Evolutionary conservation across 2,113 vertebrate species (phyloP).

Genomic region (human (Homo sapiens)): GRCh38 chr11:31049001-31049500

Average conservation of each 20-base stretch:
- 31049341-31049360: background rate
- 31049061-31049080: background rate
- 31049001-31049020: background rate
- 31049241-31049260: background rate
- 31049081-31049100: background rate
- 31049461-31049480: background rate
- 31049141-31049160: background rate
- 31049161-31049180: background rate
- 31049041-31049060: background rate
- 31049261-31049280: background rate
- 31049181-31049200: background rate
- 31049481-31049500: too few relatives aligned
- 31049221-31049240: background rate
- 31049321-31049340: background rate
- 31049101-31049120: constrained; percentile 17
- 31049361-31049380: background rate
- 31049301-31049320: background rate
- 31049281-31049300: background rate
- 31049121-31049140: background rate
- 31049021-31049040: background rate
- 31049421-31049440: background rate
- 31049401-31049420: background rate
- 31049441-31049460: background rate
- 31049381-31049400: background rate
- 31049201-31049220: background rate